phyloP scores from a whole-genome alignment of 2,888 invertebrate species.

The Lissonota sp. region DNA sequence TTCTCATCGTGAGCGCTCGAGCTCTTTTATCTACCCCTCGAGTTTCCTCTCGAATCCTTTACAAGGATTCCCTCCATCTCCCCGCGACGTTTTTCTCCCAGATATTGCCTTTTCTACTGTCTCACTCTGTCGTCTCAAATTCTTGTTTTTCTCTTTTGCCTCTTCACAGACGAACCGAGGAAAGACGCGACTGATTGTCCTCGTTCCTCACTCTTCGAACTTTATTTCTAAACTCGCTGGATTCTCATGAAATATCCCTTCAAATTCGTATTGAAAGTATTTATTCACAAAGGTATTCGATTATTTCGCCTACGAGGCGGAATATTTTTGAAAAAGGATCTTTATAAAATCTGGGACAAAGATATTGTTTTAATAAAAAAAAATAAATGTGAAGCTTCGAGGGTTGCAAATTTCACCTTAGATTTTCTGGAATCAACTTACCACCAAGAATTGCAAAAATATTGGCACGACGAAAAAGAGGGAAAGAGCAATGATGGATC shows the following conservation, averaged over 20 bases:
- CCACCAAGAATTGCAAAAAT: too few relatives aligned
- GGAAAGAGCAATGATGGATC: slow-evolving; percentile 17
- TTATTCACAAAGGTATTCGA: too few relatives aligned
- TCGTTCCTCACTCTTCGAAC: slow-evolving; percentile 40
- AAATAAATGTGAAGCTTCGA: too few relatives aligned
- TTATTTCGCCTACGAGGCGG: too few relatives aligned
- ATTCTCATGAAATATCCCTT: slow-evolving; percentile 12
- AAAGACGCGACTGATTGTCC: slow-evolving; percentile 47
- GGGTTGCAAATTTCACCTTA: too few relatives aligned
- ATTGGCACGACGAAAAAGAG: too few relatives aligned
- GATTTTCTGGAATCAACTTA: too few relatives aligned
- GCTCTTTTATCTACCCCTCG: neutral
- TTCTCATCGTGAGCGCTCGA: slow-evolving; percentile 24
- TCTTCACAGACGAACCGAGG: slow-evolving; percentile 47
- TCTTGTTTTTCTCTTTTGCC: slow-evolving; percentile 33
- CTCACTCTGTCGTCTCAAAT: slow-evolving; percentile 48
- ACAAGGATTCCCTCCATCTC: slow-evolving; percentile 36
- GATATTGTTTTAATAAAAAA: too few relatives aligned
- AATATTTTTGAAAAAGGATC: neutral
- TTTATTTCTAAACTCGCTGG: neutral
- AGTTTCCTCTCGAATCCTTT: slow-evolving; percentile 47
- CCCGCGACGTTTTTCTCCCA: slow-evolving; percentile 46
- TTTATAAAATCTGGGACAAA: too few relatives aligned
- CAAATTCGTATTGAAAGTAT: too few relatives aligned
- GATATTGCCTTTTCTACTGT: slow-evolving; percentile 50